phyloP scores from a whole-genome alignment of 2,888 invertebrate genomes.

The Netelia melanura region DNA sequence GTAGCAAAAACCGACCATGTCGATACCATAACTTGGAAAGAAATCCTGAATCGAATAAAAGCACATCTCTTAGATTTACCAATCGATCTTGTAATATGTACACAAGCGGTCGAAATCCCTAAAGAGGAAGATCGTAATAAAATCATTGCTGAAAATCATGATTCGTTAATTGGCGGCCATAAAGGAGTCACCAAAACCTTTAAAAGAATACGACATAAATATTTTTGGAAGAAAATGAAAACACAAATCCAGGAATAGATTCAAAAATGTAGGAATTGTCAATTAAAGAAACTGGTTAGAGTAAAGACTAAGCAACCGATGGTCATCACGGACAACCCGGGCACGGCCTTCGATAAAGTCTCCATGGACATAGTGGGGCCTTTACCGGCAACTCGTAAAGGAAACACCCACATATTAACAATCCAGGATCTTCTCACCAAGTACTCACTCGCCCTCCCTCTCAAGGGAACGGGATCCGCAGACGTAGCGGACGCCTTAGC shows the following conservation, averaged over 20 bases:
- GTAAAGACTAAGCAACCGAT: conserved; percentile 52
- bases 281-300: conserved; percentile 38
- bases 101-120: not conserved
- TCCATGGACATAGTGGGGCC: conserved; percentile 61
- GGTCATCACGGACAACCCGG: conserved; percentile 57
- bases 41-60: not conserved
- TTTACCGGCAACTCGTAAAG: not conserved
- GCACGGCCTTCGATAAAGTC: conserved; percentile 48
- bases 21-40: conserved; percentile 8
- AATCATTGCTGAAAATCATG: conserved; percentile 37
- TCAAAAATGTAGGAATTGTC: conserved; percentile 37
- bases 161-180: conserved; percentile 1
- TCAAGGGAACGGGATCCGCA: not conserved
- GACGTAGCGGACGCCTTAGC: conserved; percentile 17
- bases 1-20: conserved; percentile 22
- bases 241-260: conserved; percentile 39
- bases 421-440: conserved; percentile 55
- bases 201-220: conserved; percentile 38
- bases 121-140: not conserved
- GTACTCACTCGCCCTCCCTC: not conserved
- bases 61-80: not conserved
- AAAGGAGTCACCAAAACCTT: conserved; percentile 55
- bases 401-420: conserved; percentile 32
- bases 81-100: not conserved
- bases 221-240: conserved; percentile 51